Base-by-base conservation (phyloP, 2,888 invertebrate genomes). In the Romanomermis culicivorax region DNA sequence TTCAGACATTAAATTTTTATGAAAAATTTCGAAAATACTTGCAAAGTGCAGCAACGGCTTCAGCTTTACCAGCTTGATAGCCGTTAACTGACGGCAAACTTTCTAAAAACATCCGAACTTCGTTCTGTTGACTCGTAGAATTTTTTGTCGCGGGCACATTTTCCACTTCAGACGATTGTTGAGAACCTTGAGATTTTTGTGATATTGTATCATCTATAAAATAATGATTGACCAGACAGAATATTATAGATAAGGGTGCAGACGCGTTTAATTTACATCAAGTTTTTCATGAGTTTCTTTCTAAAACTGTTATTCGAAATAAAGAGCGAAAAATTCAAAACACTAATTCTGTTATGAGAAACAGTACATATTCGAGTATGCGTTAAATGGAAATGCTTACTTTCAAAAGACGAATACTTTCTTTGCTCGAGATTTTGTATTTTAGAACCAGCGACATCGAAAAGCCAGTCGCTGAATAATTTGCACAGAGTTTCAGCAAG, bases 1-100 rank as follows among this genome's bases (percentile, higher is more conserved):
- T n/a, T n/a, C n/a, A n/a, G n/a, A n/a, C n/a, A n/a, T n/a, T n/a
- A n/a, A n/a, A n/a, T n/a, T n/a, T n/a, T n/a, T n/a, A n/a, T n/a
- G n/a, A n/a, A n/a, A n/a, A n/a, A n/a, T n/a, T n/a, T n/a, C 4
- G 45, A 27, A 20, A 4, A 49, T 49, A 49, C 50, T 49, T 49
- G 54, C 95, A 95, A 25, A 97, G 73, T 2, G 93, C 82, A 25
- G 91, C 95, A 63, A 93, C 77, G 0, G 95, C 93, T 72, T 89
- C 88, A 0, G 95, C 93, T 57, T 86, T 78, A 1, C 95, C 83
- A 68, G 73, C 72, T 62, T 77, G 57, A 24, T 61, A 50, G n/a
- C 62, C 63, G 42, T 59, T 58, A 2, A 63, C 61, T 30, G 27
- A 25, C 14, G 27, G 14, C 25, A 49, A 27, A 49, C 27, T 49